These are phyloP conservation scores for Mesopsocus fuscifrons DNA, from an alignment of 2,888 invertebrate genomes.

Conservation along the genomic window DNA sequence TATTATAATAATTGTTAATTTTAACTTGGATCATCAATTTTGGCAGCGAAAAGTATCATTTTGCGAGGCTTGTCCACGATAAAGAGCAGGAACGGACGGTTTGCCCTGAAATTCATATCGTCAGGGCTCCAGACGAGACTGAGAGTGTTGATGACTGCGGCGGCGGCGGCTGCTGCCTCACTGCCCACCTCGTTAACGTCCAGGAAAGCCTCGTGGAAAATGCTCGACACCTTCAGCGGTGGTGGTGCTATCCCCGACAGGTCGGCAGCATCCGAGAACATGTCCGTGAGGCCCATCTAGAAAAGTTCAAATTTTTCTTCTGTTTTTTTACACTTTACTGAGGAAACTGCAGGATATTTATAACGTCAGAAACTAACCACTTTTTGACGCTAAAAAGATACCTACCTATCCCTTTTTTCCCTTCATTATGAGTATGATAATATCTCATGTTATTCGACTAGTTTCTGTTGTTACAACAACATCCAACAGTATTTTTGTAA, in stretches of 20 bases:
- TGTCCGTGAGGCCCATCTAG: constrained; percentile 12
- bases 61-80: constrained; percentile 36
- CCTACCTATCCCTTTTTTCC: too few relatives aligned
- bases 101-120: constrained; percentile 30
- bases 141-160: neutral
- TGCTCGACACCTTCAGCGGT: constrained; percentile 26
- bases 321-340: too few relatives aligned
- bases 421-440: too few relatives aligned
- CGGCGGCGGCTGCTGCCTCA: constrained; percentile 38
- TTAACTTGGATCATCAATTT: constrained; percentile 30
- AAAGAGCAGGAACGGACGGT: constrained; percentile 43
- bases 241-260: constrained; percentile 32
- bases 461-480: too few relatives aligned
- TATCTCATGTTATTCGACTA: too few relatives aligned
- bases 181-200: constrained; percentile 46
- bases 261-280: constrained; percentile 36
- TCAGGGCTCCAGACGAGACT: constrained; percentile 21
- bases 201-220: constrained; percentile 42
- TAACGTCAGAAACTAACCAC: too few relatives aligned
- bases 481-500: too few relatives aligned
- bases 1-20: too few relatives aligned
- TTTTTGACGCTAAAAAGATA: too few relatives aligned
- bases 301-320: too few relatives aligned
- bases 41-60: constrained; percentile 38
- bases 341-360: too few relatives aligned